Evolutionary conservation across 2,113 vertebrate genomes (phyloP).

Genomic region (Balaenoptera acutorostrata): DNA sequence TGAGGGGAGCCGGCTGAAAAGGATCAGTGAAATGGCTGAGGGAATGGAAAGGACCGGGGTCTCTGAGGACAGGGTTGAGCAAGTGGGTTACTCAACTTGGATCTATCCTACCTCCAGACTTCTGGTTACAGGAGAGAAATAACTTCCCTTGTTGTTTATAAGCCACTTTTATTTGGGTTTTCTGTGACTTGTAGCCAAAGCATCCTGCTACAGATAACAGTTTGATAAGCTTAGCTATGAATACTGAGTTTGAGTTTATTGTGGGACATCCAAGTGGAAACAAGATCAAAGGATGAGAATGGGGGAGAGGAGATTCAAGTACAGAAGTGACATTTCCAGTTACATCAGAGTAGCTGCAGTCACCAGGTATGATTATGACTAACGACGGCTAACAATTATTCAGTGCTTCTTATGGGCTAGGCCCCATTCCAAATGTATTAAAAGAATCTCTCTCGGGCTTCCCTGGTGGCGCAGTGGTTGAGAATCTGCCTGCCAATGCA

Average conservation of each 20-base stretch:
- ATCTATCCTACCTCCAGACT: background rate
- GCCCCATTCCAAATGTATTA: background rate
- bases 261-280: background rate
- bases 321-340: background rate
- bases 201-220: background rate
- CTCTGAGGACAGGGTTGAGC: background rate
- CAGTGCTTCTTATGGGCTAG: background rate
- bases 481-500: too few species aligned
- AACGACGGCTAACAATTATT: background rate
- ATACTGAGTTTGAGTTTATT: background rate
- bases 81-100: background rate
- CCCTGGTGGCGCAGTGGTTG: too few species aligned
- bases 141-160: background rate
- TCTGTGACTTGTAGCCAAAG: constrained; percentile 24
- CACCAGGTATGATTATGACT: background rate
- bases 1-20: background rate
- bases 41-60: background rate
- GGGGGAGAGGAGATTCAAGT: background rate
- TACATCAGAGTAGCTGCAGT: background rate
- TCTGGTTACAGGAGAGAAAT: background rate
- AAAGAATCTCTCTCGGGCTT: background rate
- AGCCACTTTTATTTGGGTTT: constrained; percentile 34
- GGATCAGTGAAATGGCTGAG: background rate
- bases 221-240: constrained; percentile 5
- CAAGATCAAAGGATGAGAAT: background rate